A percentile compares a stretch with the other conserved stretches of the same genome.
These are phyloP conservation scores for Patiria miniata DNA, from an alignment of 35 echinoderm and acorn worm genomes.

Conservation along the genomic window DNA sequence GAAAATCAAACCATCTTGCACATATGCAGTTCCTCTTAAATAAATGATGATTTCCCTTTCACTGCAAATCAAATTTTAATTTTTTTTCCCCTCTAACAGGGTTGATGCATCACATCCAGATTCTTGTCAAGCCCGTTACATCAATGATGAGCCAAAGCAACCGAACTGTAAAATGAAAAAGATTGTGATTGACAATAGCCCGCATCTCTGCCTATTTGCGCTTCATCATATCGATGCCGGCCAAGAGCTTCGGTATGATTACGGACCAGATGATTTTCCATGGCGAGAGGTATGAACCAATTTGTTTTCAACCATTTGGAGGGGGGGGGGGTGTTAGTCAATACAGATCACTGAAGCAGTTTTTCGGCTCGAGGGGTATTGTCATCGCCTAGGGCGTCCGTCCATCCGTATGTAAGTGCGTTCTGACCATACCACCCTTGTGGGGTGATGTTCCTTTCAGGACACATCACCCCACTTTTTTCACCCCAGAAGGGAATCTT, in stretches of 20 bases:
- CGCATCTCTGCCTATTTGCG: slow-evolving; percentile 58
- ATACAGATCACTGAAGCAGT: too few species aligned
- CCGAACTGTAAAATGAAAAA: slow-evolving; percentile 57
- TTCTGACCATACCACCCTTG: too few species aligned
- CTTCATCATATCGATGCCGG: background rate
- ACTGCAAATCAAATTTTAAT: slow-evolving; percentile 20
- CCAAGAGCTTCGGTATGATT: slow-evolving; percentile 58
- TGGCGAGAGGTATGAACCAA: slow-evolving; percentile 29
- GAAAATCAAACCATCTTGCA: too few species aligned
- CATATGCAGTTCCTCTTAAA: too few species aligned
- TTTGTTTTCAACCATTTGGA: background rate
- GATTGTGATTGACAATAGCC: background rate
- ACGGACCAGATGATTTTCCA: slow-evolving; percentile 57
- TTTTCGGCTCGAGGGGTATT: too few species aligned
- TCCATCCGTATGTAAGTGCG: too few species aligned
- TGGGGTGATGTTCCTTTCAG: too few species aligned
- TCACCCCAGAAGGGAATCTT: too few species aligned
- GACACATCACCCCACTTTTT: too few species aligned
- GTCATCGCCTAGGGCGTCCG: too few species aligned
- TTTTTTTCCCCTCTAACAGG: slow-evolving; percentile 1
- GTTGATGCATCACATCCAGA: slow-evolving; percentile 41
- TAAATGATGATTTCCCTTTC: too few species aligned
- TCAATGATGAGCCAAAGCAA: slow-evolving; percentile 26
- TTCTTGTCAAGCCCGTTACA: slow-evolving; percentile 27
- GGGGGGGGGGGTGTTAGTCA: background rate